A percentile compares a stretch with the other conserved stretches of the same genome.
Conservation (phyloP, 2,797 vertebrate species). For the Mallotus villosus region DNA sequence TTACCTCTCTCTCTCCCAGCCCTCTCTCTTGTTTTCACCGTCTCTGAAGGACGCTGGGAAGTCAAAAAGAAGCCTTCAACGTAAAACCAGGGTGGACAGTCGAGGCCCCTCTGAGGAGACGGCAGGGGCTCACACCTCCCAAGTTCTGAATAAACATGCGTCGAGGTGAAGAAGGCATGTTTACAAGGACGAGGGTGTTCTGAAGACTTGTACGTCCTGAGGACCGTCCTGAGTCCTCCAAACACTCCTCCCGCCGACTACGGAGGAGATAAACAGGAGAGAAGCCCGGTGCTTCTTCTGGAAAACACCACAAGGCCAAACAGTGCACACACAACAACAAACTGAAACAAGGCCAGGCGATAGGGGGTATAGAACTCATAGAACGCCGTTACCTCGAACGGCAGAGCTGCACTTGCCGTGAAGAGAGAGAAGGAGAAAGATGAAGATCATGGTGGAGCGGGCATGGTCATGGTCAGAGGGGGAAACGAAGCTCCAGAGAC, state of each 20-base stretch:
- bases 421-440: not conserved
- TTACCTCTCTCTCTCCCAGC: conserved; percentile 1
- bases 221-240: not conserved
- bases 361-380: not conserved
- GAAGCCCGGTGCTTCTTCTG: conserved; percentile 5
- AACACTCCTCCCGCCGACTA: not conserved
- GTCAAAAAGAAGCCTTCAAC: too few species aligned
- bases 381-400: not conserved
- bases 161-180: too few species aligned
- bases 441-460: too few species aligned
- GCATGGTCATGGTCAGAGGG: too few species aligned
- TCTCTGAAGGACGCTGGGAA: not conserved
- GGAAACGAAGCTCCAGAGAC: too few species aligned
- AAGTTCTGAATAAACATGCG: too few species aligned
- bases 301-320: conserved; percentile 37
- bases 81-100: not conserved
- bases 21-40: not conserved
- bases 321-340: conserved; percentile 23
- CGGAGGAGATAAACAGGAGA: not conserved
- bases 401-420: not conserved
- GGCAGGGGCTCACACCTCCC: not conserved
- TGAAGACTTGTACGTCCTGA: too few species aligned
- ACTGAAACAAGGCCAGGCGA: conserved; percentile 39
- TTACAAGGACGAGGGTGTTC: too few species aligned
- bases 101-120: not conserved